Base-by-base conservation (phyloP, 2,797 vertebrate species). In the Lemur catta region DNA sequence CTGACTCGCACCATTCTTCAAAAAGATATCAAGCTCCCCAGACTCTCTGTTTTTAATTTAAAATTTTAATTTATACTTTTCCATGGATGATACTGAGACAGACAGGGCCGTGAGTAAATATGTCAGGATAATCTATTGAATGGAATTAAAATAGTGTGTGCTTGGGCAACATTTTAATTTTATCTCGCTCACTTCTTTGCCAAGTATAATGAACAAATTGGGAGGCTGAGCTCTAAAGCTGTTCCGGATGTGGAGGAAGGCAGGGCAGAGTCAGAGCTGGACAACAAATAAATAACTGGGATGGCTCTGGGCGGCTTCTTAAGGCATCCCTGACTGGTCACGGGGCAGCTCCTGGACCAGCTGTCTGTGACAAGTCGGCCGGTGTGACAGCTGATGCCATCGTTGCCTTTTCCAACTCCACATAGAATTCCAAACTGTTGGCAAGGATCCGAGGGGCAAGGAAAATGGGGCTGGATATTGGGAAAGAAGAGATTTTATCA, bases 91-190 rank as follows among this genome's bases (percentile, higher is more conserved):
- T 24, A 35, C 5, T 2, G 84, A 9, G 0, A 95, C 14, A 84
- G 95, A 91, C 96, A 86, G 92, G 84, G 89, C 89, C 46, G 0
- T 71, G 65, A 96, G 95, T 95, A 98, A 97, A 98, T 91, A 97
- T 93, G 92, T 94, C 22, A 91, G 94, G 97, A 97, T 95, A 97
- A 98, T 97, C 97, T 97, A 95, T 96, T 81, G 88, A 94, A 96
- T 6, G 24, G 76, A 96, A 97, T n/a, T 97, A 84, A 96, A 97
- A 97, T 93, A 18, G 75, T 13, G 0, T 91, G 85, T 96, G 97
- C 96, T 97, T 89, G 2, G 35, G 95, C 98, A 98, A 97, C 93
- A 43, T 96, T 98, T 96, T 96, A 94, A 96, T 98, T 98, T 96
- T 46, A 24, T 92, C 74, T 38, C 26, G 7, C 85, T 91, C 80